phyloP scores from a whole-genome alignment of 1,140 invertebrate species.

The Tachypleus tridentatus region DNA sequence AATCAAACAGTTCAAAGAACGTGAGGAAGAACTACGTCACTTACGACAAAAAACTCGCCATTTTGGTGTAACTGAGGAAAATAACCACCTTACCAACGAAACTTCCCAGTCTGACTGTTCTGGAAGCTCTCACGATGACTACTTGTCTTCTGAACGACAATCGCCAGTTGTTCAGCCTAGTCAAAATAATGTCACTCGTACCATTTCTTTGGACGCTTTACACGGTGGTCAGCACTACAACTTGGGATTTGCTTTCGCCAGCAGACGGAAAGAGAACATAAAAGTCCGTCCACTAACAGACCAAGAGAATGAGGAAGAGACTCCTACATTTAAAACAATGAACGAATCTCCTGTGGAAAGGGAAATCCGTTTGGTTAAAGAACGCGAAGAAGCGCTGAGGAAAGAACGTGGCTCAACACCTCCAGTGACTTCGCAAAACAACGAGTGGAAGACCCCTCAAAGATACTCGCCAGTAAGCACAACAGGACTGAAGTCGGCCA shows the following conservation, averaged over 20 bases:
- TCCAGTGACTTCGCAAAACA: neutral
- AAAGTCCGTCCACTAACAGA: conserved; percentile 13
- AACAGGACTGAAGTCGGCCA: too few species aligned
- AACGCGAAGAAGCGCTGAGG: conserved; percentile 42
- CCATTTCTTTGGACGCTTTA: neutral
- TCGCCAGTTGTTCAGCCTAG: neutral
- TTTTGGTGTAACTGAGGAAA: neutral
- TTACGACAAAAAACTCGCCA: conserved; percentile 4
- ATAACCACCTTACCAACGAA: neutral
- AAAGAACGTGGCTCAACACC: conserved; percentile 30
- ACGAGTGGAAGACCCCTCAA: neutral
- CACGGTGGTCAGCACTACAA: too few species aligned
- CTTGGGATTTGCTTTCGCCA: neutral
- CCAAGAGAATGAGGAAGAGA: conserved; percentile 13
- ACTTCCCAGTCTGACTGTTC: neutral
- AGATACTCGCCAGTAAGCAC: neutral
- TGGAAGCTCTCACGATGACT: neutral
- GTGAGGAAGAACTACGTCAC: conserved; percentile 36
- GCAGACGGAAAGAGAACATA: conserved; percentile 1
- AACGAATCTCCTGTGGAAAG: conserved; percentile 46
- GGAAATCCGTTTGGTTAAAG: conserved; percentile 41
- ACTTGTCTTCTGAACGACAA: neutral
- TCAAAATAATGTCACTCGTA: neutral
- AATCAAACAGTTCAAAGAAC: conserved; percentile 34
- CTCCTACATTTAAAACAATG: conserved; percentile 8